Conservation (phyloP, 53 echinoderm and acorn worm species). For the Paelopatides confundens region DNA sequence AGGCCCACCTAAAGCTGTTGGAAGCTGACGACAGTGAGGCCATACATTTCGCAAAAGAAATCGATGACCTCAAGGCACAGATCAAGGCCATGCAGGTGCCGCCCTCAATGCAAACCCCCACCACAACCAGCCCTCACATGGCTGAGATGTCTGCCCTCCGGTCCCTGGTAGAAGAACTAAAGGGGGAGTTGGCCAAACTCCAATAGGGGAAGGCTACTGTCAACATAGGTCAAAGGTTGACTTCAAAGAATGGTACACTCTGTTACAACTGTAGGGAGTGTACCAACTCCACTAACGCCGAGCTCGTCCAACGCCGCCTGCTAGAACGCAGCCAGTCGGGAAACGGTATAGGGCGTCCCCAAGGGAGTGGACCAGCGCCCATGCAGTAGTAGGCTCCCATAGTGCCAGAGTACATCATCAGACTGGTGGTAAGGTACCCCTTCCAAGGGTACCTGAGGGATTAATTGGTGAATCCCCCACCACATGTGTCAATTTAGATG, state of each 20-base stretch:
- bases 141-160: too few species aligned
- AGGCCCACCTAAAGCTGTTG: background rate
- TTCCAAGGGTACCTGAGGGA: background rate
- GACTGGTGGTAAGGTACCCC: background rate
- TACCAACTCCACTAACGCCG: slow-evolving; percentile 26
- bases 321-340: slow-evolving; percentile 38
- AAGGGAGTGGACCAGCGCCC: slow-evolving; percentile 55
- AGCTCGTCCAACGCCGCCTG: slow-evolving; percentile 46
- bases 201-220: too few species aligned
- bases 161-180: too few species aligned
- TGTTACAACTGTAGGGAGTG: slow-evolving; percentile 63
- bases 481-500: background rate
- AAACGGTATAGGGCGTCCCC: slow-evolving; percentile 59
- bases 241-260: too few species aligned
- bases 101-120: background rate
- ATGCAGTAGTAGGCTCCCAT: slow-evolving; percentile 11
- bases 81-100: background rate
- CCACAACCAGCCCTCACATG: background rate
- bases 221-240: too few species aligned
- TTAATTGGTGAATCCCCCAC: background rate
- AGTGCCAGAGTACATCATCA: background rate
- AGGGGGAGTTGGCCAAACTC: too few species aligned
- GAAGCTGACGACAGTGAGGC: background rate
- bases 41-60: background rate
- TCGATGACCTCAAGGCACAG: background rate